Percentiles rank a stretch among this genome's conserved stretches.
phyloP scores from a whole-genome alignment of 2,113 vertebrate genomes.

The Brachypteracias leptosomus region DNA sequence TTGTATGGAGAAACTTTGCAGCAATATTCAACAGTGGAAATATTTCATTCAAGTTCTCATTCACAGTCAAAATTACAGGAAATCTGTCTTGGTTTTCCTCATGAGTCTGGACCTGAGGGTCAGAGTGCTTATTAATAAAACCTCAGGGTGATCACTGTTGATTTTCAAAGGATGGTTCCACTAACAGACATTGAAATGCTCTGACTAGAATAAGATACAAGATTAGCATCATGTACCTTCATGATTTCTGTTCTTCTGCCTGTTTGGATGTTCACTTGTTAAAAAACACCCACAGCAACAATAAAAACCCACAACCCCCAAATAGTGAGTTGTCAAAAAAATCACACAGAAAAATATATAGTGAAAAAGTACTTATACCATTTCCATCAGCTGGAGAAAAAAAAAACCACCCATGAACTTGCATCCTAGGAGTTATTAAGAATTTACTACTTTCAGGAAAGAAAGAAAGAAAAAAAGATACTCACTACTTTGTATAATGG shows the following conservation, averaged over 20 bases:
- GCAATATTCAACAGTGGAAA: neutral
- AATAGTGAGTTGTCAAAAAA: neutral
- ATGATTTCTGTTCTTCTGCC: neutral
- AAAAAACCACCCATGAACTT: neutral
- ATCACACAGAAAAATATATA: neutral
- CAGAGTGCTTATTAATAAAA: neutral
- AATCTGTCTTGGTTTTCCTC: neutral
- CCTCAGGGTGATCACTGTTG: neutral
- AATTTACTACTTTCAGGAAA: neutral
- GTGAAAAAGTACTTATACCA: neutral
- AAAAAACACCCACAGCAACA: too few species aligned
- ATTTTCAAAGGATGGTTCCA: neutral
- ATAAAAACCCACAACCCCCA: too few species aligned
- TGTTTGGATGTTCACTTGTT: accelerated
- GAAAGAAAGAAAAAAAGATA: neutral
- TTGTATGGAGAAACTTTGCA: neutral
- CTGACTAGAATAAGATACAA: neutral
- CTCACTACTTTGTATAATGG: neutral
- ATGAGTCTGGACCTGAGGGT: neutral
- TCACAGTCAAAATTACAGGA: neutral
- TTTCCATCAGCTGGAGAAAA: neutral
- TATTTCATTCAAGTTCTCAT: neutral
- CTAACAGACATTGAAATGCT: neutral
- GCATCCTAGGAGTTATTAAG: neutral
- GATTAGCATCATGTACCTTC: neutral